Conservation (phyloP, 1,140 invertebrate species). For the Hylaeus volcanicus region DNA sequence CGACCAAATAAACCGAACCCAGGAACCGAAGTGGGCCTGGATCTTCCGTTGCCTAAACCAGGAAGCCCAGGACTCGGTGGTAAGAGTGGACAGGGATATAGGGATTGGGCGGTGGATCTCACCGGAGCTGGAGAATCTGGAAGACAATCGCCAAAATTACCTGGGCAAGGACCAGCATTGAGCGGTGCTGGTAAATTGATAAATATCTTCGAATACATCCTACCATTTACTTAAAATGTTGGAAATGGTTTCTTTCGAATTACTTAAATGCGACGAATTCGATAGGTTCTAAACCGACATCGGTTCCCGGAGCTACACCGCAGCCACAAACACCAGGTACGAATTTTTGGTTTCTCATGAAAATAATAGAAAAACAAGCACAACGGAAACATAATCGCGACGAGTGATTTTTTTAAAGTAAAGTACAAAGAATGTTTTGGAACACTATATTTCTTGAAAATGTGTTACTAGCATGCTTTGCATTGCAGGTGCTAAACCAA, state of each 20-base stretch:
- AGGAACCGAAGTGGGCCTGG: slow-evolving; percentile 74
- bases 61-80: slow-evolving; percentile 50
- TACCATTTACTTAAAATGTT: no score
- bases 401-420: neutral
- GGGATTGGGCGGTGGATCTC: slow-evolving; percentile 72
- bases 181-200: slow-evolving; percentile 9
- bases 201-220: neutral
- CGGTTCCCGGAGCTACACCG: slow-evolving; percentile 13
- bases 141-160: slow-evolving; percentile 57
- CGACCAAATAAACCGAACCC: slow-evolving; percentile 67
- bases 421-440: no score
- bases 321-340: neutral
- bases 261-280: neutral
- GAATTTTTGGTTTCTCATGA: neutral
- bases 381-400: neutral
- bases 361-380: slow-evolving; percentile 7
- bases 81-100: slow-evolving; percentile 61
- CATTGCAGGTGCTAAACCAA: slow-evolving; percentile 2
- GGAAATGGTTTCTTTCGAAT: no score
- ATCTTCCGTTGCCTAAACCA: slow-evolving; percentile 59
- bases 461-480: no score
- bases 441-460: no score
- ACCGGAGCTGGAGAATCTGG: slow-evolving; percentile 69
- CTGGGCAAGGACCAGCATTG: slow-evolving; percentile 56
- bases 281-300: slow-evolving; percentile 34